Base-by-base conservation (phyloP, 1,140 invertebrate genomes). In the Bicyclus anynana region DNA sequence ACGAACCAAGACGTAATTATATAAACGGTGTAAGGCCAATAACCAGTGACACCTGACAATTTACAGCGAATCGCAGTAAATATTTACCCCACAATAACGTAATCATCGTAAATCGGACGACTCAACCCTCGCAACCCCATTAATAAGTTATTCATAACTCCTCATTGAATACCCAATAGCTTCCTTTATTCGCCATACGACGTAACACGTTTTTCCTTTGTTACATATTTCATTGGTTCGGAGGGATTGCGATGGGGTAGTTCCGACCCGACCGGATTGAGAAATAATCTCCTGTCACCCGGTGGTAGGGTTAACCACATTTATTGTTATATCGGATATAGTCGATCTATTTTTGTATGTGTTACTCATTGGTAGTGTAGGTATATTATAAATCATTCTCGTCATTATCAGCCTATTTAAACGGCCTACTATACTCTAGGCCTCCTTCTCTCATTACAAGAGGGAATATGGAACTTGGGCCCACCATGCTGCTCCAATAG, bases 191-290 rank as follows among this genome's bases (percentile, higher is more conserved):
- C 70, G 72, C 65, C 64, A 69, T 44, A 20, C 48, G 64, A 57
- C 47, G 26, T 65, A 72, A 73, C 78, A 64, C 67, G 80, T 77
- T 73, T 60, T 71, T 66, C 62, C 67, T 80, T 83, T 83, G 80
- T 81, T 85, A 68, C 69, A 80, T 81, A 77, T 81, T 81, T 80
- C 72, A 83, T 81, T 76, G 74, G 71, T 67, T 67, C 67, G 53
- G 53, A 62, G 69, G 68, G 70, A 67, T 71, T 72, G 56, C 59
- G 67, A 65, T 76, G 70, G 78, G 79, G 73, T 77, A 60, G 67
- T 70, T 68, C 38, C 33, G 64, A 50, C 63, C 62, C 62, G 51
- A 37, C 52, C 29, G 38, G 37, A 54, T 57, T 54, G 56, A 62
- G 52, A 53, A 68, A 72, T 68, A 74, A 75, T 77, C 75, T 75